These are phyloP conservation scores for Bradypodion pumilum DNA, from an alignment of 2,797 vertebrate species.

Conservation along the genomic window DNA sequence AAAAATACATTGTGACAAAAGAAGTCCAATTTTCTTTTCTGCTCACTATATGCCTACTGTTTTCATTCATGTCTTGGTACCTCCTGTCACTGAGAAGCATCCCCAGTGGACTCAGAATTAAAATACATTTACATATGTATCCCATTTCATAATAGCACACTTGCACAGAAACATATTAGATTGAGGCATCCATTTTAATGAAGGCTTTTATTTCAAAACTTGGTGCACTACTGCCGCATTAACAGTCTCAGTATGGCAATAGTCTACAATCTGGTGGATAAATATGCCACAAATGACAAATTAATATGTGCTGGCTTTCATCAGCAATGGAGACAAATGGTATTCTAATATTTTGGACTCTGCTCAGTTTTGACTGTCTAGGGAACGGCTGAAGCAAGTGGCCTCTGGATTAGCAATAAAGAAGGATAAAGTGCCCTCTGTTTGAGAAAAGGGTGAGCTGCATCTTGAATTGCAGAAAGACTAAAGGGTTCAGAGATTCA, in stretches of 20 bases:
- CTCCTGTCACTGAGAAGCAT: constrained; percentile 40
- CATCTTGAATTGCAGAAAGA: background rate
- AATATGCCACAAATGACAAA: constrained; percentile 73
- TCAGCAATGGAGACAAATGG: constrained; percentile 69
- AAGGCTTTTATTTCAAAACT: too few species aligned
- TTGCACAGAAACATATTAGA: constrained; percentile 49
- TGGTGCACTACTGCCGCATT: too few species aligned
- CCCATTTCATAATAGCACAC: constrained; percentile 56
- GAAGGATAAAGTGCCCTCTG: constrained; percentile 66
- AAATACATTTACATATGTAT: constrained; percentile 39
- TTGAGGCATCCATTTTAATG: constrained; percentile 64
- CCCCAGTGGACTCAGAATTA: constrained; percentile 34
- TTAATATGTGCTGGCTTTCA: constrained; percentile 70
- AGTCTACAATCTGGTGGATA: constrained; percentile 69
- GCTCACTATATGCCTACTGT: background rate
- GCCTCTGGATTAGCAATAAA: constrained; percentile 8
- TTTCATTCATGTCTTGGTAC: constrained; percentile 41
- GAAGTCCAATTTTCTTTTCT: background rate
- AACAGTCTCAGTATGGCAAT: constrained; percentile 62
- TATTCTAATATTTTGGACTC: constrained; percentile 70
- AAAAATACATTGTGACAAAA: constrained; percentile 36
- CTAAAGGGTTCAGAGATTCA: background rate
- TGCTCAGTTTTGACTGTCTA: constrained; percentile 62
- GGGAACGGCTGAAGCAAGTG: constrained; percentile 39
- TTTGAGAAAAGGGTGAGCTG: constrained; percentile 39